Evolutionary conservation across 2,113 vertebrate genomes (phyloP), one percentile per base, ranked within the genome.

Genomic region (Ornithorhynchus anatinus): DNA sequence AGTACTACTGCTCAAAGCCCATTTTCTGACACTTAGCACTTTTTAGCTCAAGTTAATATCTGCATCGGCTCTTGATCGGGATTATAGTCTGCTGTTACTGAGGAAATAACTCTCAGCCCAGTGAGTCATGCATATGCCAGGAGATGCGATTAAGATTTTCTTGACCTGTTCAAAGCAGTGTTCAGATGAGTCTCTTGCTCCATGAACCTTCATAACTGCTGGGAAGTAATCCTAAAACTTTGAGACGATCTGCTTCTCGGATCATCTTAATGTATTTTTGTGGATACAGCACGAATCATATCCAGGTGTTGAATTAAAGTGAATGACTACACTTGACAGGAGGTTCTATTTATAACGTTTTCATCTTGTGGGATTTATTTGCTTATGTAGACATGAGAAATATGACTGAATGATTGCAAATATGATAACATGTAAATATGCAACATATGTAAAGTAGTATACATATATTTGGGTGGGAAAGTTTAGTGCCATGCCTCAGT

Each of bases 271-370:
- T 50, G 25, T 52, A 33, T 70, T 81, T 87, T 78, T 35, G 29
- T 44, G 32, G 43, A 62, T 42, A 71, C 10, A 63, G 79, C 74
- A 59, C 60, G 4, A 71, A 35, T 60, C 70, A 13, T 52, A 6
- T 58, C 25, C 52, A 77, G 43, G 72, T 72, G 22, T 69, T 72
- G 59, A 75, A 68, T 5, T 22, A 61, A 61, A 75, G 50, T 50
- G 20, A 39, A 59, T 84, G 59, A 82, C 66, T 58, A 61, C 77
- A 44, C 36, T 69, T 71, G 68, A 76, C 62, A 81, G 86, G 80
- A 27, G 37, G 11, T 82, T 80, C 76, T 70, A n/a, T 72, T 57
- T 73, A 68, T 47, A 79, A 84, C 71, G 65, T 72, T 87, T 87
- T 82, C 63, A 44, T 0, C 40, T 27, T 57, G 38, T 77, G 66